Percentiles rank a stretch among this genome's conserved stretches.
Conservation (phyloP, 2,113 vertebrate species). For the Tamias sibiricus region DNA sequence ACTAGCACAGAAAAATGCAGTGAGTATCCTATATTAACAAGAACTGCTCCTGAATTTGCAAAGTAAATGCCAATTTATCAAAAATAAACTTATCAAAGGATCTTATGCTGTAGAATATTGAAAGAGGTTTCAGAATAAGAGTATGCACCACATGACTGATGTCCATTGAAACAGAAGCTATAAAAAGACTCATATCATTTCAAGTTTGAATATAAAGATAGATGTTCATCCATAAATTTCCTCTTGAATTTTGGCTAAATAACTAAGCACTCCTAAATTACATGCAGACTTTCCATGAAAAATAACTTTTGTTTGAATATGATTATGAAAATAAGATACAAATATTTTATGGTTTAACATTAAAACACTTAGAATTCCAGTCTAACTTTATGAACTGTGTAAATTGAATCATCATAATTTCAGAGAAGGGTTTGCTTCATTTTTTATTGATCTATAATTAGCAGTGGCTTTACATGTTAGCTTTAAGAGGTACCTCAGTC, state of each 20-base stretch:
- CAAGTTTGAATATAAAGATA: constrained; percentile 65
- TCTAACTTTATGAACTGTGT: constrained; percentile 22
- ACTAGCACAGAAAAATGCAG: constrained; percentile 43
- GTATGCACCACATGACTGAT: constrained; percentile 4
- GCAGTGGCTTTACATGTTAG: constrained; percentile 58
- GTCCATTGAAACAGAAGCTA: constrained; percentile 52
- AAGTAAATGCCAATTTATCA: constrained; percentile 56
- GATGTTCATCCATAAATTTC: constrained; percentile 56
- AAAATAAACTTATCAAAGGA: constrained; percentile 53
- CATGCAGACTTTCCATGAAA: constrained; percentile 33
- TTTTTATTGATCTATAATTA: constrained; percentile 73
- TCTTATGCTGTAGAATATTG: constrained; percentile 18
- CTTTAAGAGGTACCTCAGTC: constrained; percentile 54
- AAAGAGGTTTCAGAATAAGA: constrained; percentile 64
- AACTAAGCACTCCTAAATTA: constrained; percentile 54
- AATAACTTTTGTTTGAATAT: constrained; percentile 29
- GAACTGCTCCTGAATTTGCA: constrained; percentile 28
- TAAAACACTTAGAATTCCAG: constrained; percentile 60
- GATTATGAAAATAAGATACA: constrained; percentile 47
- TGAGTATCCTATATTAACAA: constrained; percentile 25
- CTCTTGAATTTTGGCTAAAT: constrained; percentile 63
- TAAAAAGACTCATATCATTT: constrained; percentile 57
- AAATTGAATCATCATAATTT: constrained; percentile 70
- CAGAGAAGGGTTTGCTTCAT: constrained; percentile 55
- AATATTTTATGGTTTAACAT: constrained; percentile 55